phyloP scores from a whole-genome alignment of 1,140 invertebrate genomes.

The Metaphire vulgaris region DNA sequence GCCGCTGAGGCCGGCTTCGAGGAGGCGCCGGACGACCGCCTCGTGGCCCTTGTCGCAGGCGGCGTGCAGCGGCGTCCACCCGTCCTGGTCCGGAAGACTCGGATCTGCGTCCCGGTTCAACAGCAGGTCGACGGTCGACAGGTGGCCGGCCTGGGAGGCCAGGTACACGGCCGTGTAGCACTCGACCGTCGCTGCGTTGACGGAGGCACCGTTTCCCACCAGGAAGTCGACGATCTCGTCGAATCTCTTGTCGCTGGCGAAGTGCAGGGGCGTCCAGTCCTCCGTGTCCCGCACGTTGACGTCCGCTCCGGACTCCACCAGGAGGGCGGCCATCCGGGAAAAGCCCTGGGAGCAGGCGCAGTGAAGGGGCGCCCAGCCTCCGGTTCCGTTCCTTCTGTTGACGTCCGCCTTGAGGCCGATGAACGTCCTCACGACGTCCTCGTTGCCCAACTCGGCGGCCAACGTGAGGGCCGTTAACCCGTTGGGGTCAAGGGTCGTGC shows the following conservation, averaged over 20 bases:
- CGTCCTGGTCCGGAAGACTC: conserved; percentile 23
- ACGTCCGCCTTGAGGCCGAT: conserved; percentile 2
- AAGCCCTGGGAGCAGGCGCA: conserved; percentile 30
- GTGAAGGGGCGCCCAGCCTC: conserved; percentile 26
- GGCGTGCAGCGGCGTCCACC: conserved; percentile 28
- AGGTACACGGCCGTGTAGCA: conserved; percentile 28
- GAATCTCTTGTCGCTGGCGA: conserved; percentile 18
- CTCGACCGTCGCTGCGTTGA: conserved; percentile 24
- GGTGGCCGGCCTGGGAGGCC: conserved; percentile 26
- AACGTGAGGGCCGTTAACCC: conserved; percentile 25
- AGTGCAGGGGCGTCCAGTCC: conserved; percentile 25
- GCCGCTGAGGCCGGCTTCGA: background rate
- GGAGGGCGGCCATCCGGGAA: conserved; percentile 21
- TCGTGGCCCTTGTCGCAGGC: conserved; percentile 25
- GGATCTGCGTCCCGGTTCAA: conserved; percentile 4
- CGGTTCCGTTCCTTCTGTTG: conserved; percentile 14
- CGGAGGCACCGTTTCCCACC: background rate
- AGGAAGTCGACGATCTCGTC: conserved; percentile 10
- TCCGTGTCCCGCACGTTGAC: conserved; percentile 23
- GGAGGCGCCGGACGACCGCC: conserved; percentile 19
- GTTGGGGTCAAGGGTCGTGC: conserved; percentile 6
- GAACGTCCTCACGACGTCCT: conserved; percentile 20
- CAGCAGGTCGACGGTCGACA: conserved; percentile 5
- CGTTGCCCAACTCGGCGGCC: conserved; percentile 21
- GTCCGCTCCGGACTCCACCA: conserved; percentile 27